Conservation (phyloP, 2,113 vertebrate genomes). For the Suricata suricatta region DNA sequence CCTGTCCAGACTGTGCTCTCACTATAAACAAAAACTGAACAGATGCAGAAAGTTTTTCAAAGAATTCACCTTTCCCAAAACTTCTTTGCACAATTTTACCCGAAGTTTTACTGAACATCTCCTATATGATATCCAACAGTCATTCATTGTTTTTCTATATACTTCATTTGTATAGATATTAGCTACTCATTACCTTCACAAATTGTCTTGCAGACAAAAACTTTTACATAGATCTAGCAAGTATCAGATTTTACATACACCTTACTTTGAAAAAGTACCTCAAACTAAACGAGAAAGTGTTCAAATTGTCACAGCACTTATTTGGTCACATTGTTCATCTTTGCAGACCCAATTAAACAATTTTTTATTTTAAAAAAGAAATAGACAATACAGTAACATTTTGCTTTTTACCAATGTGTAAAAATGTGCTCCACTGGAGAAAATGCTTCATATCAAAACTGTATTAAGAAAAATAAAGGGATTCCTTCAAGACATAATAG, state of each 20-base stretch:
- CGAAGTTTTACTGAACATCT: conserved; percentile 8
- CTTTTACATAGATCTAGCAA: background rate
- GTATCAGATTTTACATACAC: conserved; percentile 23
- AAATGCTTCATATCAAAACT: conserved; percentile 36
- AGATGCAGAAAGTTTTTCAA: background rate
- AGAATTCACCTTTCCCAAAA: conserved; percentile 25
- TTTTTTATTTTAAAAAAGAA: conserved; percentile 10
- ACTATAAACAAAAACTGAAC: background rate
- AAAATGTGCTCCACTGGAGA: background rate
- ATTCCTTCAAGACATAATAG: conserved; percentile 9
- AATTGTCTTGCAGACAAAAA: background rate
- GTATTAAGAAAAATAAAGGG: background rate
- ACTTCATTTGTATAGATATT: background rate
- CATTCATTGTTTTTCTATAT: background rate
- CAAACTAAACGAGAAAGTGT: conserved; percentile 37
- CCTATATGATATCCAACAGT: background rate
- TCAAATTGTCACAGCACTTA: background rate
- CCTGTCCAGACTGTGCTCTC: conserved; percentile 20
- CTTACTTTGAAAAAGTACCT: conserved; percentile 47
- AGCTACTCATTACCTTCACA: background rate
- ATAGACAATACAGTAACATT: background rate
- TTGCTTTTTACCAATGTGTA: conserved; percentile 36
- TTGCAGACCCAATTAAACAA: background rate
- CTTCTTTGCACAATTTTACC: conserved; percentile 1
- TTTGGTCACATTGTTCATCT: background rate